Evolutionary conservation across 2,888 invertebrate genomes (phyloP), one percentile per base, ranked within the genome.

Genomic region (Camptogramma bilineatum): DNA sequence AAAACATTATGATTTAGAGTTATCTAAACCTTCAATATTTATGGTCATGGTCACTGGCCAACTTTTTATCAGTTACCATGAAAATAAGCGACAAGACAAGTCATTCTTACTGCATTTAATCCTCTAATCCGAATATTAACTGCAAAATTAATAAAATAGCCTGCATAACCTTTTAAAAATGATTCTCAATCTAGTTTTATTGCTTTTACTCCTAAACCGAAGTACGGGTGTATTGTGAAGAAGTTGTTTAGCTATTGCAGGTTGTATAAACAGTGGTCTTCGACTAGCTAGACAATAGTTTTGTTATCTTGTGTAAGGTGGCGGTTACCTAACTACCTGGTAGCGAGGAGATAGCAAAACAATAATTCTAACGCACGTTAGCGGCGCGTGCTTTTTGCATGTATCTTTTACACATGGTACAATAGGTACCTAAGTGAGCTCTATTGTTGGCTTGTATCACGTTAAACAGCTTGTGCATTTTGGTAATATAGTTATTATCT

Each of bases 61-160:
- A 16, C 24, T 2, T 16, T 50, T 31, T 46, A 31, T 4, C n/a
- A 47, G 19, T 59, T 54, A 59, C 39, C 34, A 18, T 54, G 64
- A 52, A 64, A 61, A 58, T 19, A 39, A 56, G 51, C 64, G 63
- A 61, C 62, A 51, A 46, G 9, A 62, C 46, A 18, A 61, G 52
- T 46, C 51, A 50, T 39, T 18, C 8, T 13, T 18, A 48, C 39
- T 46, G 28, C 31, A 19, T 19, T 9, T 53, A 58, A 58, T 50
- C 47, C 31, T 10, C 16, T 64, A 70, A 72, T 72, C 70, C 68
- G 72, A 72, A 70, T 70, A 61, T 52, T 39, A 44, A 21, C 57
- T 47, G 28, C 64, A 48, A 66, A 62, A 56, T 70, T 63, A 65
- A 68, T 52, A 62, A 62, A 62, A 66, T 46, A 50, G 51, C 65